Conservation (phyloP, 2,113 vertebrate species). For the Spilogale gracilis region DNA sequence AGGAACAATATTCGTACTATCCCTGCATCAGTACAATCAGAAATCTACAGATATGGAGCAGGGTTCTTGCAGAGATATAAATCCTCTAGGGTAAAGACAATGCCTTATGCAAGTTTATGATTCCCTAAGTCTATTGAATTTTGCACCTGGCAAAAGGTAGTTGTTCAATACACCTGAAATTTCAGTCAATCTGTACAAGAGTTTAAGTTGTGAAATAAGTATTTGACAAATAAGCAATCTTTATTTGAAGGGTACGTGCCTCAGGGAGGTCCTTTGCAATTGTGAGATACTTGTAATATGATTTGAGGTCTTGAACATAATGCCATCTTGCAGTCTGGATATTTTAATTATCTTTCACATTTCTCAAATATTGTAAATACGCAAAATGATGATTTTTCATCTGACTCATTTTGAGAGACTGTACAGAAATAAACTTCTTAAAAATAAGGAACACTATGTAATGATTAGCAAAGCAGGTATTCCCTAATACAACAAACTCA, state of each 20-base stretch:
- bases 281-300: background rate
- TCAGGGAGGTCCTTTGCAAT: background rate
- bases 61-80: background rate
- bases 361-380: constrained; percentile 18
- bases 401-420: constrained; percentile 37
- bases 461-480: constrained; percentile 15
- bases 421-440: background rate
- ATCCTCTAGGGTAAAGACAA: background rate
- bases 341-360: background rate
- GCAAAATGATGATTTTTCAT: background rate
- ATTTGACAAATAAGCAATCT: constrained; percentile 26
- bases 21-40: background rate
- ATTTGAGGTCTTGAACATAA: background rate
- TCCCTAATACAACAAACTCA: background rate
- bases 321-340: background rate
- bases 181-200: background rate
- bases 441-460: background rate
- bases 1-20: background rate
- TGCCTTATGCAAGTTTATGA: background rate
- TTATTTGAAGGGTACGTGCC: background rate
- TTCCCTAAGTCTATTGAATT: background rate
- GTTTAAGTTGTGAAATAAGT: background rate
- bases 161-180: constrained; percentile 8
- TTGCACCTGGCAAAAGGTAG: background rate
- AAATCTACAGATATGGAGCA: background rate